Evolutionary conservation across 2,888 invertebrate species (phyloP).

Genomic region (Andricus curvator): DNA sequence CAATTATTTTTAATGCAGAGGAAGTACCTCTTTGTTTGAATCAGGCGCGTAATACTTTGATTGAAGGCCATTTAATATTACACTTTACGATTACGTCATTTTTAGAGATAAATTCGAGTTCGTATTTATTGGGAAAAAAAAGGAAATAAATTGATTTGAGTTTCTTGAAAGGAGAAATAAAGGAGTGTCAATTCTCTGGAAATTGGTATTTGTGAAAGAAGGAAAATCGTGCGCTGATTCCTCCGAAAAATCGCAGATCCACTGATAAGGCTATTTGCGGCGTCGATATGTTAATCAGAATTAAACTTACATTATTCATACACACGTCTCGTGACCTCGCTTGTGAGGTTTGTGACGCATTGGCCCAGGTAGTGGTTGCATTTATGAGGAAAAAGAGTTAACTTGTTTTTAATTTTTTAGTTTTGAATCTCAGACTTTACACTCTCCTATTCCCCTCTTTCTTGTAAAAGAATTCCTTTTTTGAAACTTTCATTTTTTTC

Average conservation of each 20-base stretch:
- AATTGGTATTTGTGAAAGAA: background rate
- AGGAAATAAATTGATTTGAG: no score
- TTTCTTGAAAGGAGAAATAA: no score
- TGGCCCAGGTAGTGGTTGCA: conserved; percentile 21
- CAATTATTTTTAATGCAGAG: conserved; percentile 7
- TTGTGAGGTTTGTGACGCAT: conserved; percentile 33
- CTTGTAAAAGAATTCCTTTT: no score
- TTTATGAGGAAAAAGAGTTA: background rate
- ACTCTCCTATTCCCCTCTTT: no score
- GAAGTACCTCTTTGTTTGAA: background rate
- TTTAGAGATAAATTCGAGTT: background rate
- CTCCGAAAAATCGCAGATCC: background rate
- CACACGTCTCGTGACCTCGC: conserved; percentile 30
- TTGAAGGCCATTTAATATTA: background rate
- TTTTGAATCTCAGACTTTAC: no score
- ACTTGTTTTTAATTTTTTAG: background rate
- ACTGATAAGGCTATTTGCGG: background rate
- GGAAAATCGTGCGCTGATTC: background rate
- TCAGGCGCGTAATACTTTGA: background rate
- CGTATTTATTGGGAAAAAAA: no score
- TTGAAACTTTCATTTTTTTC: no score
- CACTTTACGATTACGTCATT: background rate
- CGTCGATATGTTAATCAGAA: background rate
- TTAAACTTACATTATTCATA: conserved; percentile 37
- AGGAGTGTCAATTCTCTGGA: background rate